Percentiles rank a stretch among this genome's conserved stretches.
Conservation (phyloP, 2,797 vertebrate genomes). For the Hydrolagus colliei region DNA sequence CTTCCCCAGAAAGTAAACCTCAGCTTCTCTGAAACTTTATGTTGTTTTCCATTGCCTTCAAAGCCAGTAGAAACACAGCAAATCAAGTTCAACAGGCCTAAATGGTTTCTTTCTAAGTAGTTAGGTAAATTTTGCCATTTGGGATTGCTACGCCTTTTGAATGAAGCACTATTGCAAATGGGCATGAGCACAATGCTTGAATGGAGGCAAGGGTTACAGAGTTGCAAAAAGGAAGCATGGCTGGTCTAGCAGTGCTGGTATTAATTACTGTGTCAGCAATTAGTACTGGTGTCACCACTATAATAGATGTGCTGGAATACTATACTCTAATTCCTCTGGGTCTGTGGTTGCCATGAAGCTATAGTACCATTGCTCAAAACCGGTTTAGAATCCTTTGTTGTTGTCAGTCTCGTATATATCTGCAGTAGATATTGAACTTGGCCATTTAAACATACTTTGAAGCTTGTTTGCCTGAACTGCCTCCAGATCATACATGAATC, state of each 20-base stretch:
- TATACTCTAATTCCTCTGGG: neutral
- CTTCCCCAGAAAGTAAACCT: conserved; percentile 20
- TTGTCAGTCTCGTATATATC: too few relatives aligned
- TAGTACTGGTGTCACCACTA: too few relatives aligned
- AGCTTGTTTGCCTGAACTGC: neutral
- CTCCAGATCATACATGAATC: neutral
- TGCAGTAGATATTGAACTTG: too few relatives aligned
- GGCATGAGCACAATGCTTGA: neutral
- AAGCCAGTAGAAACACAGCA: conserved; percentile 12
- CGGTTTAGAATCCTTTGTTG: too few relatives aligned
- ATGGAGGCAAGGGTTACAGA: neutral
- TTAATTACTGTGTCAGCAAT: neutral
- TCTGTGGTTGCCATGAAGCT: neutral
- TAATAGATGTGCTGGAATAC: too few relatives aligned
- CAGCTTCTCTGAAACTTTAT: conserved; percentile 5
- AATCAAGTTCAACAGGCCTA: neutral
- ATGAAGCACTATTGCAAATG: neutral
- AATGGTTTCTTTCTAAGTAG: neutral
- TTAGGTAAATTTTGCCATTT: conserved; percentile 3
- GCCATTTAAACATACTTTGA: neutral
- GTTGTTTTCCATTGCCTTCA: neutral
- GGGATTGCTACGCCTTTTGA: neutral
- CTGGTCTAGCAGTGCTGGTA: neutral
- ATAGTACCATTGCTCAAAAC: too few relatives aligned
- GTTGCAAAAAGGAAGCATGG: neutral